A percentile compares a stretch with the other conserved stretches of the same genome.
phyloP scores from a whole-genome alignment of 2,797 vertebrate species.

The Alosa sapidissima region DNA sequence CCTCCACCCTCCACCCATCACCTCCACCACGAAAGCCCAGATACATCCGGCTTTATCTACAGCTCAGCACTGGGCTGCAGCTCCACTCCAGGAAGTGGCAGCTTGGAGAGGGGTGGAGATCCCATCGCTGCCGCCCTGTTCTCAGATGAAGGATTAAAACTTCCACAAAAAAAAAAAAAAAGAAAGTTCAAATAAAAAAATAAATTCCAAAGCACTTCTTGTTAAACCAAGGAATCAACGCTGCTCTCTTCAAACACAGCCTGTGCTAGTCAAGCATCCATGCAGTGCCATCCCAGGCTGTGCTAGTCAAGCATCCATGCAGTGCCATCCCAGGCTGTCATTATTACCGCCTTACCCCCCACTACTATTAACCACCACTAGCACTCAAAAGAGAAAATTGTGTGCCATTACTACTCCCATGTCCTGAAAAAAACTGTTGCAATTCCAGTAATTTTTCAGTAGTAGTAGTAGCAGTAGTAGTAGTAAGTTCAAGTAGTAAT shows the following conservation, averaged over 20 bases:
- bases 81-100: background rate
- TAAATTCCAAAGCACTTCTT: background rate
- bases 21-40: background rate
- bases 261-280: background rate
- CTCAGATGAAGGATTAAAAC: constrained; percentile 53
- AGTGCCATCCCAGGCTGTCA: background rate
- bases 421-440: background rate
- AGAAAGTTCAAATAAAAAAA: background rate
- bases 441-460: too few relatives aligned
- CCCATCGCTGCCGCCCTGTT: background rate
- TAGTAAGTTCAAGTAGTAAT: background rate
- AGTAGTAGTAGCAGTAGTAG: background rate
- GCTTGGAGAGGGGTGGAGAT: background rate
- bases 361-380: background rate
- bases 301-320: background rate
- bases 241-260: background rate
- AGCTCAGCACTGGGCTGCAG: background rate
- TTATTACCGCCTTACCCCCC: background rate
- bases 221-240: background rate
- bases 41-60: background rate
- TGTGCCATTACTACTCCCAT: background rate
- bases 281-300: background rate
- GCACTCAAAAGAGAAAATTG: background rate
- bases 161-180: constrained; percentile 42
- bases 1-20: constrained; percentile 21